Percentiles rank a stretch among this genome's conserved stretches.
Conservation (phyloP, 2,888 invertebrate genomes). For the Rotaria sp. region DNA sequence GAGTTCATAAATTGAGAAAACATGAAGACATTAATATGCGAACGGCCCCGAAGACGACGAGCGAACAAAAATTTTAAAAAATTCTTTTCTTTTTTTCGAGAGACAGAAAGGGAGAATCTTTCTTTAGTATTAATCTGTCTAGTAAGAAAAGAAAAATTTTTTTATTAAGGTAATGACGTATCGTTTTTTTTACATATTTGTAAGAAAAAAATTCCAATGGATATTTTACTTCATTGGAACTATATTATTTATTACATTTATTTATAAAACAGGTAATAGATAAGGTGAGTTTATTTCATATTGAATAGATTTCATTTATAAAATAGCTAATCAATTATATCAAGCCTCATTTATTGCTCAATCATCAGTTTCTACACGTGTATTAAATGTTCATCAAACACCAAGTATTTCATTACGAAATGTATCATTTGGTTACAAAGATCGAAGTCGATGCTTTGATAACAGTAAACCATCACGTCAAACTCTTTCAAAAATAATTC, state of each 20-base stretch:
- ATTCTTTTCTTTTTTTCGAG: background rate
- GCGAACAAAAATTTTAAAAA: too few species aligned
- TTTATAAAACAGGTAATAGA: background rate
- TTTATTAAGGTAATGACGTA: background rate
- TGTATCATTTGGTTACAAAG: background rate
- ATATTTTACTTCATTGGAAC: background rate
- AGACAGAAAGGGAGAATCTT: background rate
- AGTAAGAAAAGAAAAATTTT: background rate
- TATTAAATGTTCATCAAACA: background rate
- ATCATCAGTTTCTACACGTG: background rate
- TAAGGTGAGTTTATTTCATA: too few species aligned
- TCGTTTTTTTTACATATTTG: background rate
- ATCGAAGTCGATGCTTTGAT: background rate
- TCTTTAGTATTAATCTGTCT: background rate
- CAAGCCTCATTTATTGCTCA: background rate
- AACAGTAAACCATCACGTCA: background rate
- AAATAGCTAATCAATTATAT: background rate
- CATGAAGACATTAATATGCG: too few species aligned
- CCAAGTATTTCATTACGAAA: background rate
- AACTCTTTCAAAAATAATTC: background rate
- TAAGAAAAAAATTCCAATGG: background rate
- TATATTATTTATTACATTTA: background rate
- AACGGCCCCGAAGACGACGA: too few species aligned
- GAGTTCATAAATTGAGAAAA: too few species aligned
- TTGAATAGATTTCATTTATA: too few species aligned